phyloP scores from a whole-genome alignment of 35 echinoderm and acorn worm species.

The Ptychodera flava region DNA sequence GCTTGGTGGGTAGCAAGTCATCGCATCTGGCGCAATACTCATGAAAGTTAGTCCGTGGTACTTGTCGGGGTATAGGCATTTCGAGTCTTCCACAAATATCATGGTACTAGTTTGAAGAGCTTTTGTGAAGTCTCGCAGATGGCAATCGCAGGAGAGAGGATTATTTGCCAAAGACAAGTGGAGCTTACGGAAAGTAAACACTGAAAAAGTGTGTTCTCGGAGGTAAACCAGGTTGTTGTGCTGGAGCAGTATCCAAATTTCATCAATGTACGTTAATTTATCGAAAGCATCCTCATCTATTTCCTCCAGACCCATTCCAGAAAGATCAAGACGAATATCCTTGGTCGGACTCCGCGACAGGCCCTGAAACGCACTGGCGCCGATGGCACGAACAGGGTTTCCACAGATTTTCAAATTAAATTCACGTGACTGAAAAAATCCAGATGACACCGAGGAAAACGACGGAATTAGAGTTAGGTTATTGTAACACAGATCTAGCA shows the following conservation, averaged over 20 bases:
- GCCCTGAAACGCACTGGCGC: not conserved
- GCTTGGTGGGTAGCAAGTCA: not conserved
- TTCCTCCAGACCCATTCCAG: not conserved
- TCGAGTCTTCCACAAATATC: not conserved
- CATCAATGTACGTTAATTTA: not conserved
- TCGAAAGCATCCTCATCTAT: not conserved
- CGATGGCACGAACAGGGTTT: not conserved
- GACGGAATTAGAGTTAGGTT: not conserved
- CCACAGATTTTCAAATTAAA: not conserved
- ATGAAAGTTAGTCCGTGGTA: not conserved
- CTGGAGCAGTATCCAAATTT: not conserved
- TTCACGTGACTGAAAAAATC: not conserved
- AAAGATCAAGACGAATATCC: not conserved
- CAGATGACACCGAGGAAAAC: not conserved
- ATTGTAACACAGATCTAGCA: not conserved
- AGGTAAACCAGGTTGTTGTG: not conserved
- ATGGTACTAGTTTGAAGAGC: not conserved
- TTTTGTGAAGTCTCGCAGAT: not conserved
- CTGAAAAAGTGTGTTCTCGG: not conserved
- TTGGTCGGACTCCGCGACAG: not conserved
- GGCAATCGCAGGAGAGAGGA: not conserved
- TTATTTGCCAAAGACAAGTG: not conserved
- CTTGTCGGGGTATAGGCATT: not conserved
- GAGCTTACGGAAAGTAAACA: not conserved
- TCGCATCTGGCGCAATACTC: not conserved